A percentile compares a stretch with the other conserved stretches of the same genome.
These are phyloP conservation scores for Colletes latitarsis DNA, from an alignment of 1,140 invertebrate genomes.

Conservation along the genomic window DNA sequence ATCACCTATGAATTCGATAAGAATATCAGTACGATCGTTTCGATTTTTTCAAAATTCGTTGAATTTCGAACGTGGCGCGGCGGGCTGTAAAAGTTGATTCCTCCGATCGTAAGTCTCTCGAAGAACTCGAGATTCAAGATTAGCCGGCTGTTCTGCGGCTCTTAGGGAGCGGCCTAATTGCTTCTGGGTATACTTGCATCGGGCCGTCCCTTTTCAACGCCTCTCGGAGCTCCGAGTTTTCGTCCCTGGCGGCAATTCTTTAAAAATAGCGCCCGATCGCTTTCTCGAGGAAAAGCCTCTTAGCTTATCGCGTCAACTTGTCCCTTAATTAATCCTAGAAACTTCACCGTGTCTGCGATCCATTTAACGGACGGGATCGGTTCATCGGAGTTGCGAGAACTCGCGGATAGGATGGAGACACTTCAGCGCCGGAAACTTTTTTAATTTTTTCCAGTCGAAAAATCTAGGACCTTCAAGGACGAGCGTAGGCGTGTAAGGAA, in stretches of 20 bases:
- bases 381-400: not conserved
- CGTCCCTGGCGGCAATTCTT: constrained; percentile 18
- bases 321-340: constrained; percentile 45
- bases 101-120: constrained; percentile 11
- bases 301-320: constrained; percentile 39
- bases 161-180: constrained; percentile 44
- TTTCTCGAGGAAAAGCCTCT: constrained; percentile 5
- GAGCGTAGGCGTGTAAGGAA: no score
- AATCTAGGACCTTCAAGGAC: not conserved
- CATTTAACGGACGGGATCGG: not conserved
- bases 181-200: constrained; percentile 27
- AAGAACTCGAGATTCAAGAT: constrained; percentile 41
- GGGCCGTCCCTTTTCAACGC: constrained; percentile 36
- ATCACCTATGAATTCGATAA: no score
- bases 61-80: no score
- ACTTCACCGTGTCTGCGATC: constrained; percentile 29
- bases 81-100: not conserved
- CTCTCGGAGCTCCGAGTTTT: constrained; percentile 12
- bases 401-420: not conserved
- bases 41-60: no score
- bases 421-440: not conserved
- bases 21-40: no score
- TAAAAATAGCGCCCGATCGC: constrained; percentile 35
- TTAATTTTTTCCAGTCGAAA: not conserved
- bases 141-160: constrained; percentile 22